These are phyloP conservation scores for Rhorus exstirpatorius DNA, from an alignment of 2,888 invertebrate genomes.

Conservation along the genomic window DNA sequence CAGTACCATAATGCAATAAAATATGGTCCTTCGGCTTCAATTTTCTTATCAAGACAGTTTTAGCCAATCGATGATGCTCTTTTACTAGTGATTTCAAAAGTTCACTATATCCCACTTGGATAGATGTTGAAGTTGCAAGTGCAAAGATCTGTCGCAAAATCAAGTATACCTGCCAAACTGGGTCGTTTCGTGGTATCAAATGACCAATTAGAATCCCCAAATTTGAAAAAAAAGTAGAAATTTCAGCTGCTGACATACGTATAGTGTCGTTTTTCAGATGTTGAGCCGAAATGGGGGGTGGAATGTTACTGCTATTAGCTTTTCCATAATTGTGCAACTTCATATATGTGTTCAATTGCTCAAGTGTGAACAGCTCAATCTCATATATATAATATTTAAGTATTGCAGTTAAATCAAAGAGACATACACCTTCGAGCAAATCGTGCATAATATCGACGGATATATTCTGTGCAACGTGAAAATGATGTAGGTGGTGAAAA, in stretches of 20 bases:
- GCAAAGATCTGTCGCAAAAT: conserved; percentile 30
- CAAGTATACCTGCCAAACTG: conserved; percentile 40
- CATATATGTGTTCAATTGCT: conserved; percentile 28
- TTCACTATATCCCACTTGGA: conserved; percentile 30
- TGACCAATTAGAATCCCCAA: neutral
- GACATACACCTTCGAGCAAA: conserved; percentile 55
- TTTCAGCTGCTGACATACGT: conserved; percentile 67
- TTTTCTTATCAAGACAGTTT: conserved; percentile 6
- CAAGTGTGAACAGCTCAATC: conserved; percentile 46
- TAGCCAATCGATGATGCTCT: conserved; percentile 28
- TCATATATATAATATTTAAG: conserved; percentile 34
- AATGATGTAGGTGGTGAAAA: conserved; percentile 37
- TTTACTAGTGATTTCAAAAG: conserved; percentile 30
- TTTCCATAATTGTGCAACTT: conserved; percentile 20
- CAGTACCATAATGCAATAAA: conserved; percentile 27
- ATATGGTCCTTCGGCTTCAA: conserved; percentile 29
- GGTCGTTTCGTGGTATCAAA: conserved; percentile 37
- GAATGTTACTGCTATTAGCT: neutral
- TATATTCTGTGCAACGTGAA: conserved; percentile 51
- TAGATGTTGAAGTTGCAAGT: conserved; percentile 23
- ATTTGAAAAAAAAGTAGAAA: conserved; percentile 41
- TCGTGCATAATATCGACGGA: conserved; percentile 61
- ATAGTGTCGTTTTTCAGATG: conserved; percentile 4
- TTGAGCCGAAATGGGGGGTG: too few species aligned
- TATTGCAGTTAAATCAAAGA: conserved; percentile 35